Conservation (phyloP, 2,113 vertebrate genomes). For the Chamaetylas fuelleborni region DNA sequence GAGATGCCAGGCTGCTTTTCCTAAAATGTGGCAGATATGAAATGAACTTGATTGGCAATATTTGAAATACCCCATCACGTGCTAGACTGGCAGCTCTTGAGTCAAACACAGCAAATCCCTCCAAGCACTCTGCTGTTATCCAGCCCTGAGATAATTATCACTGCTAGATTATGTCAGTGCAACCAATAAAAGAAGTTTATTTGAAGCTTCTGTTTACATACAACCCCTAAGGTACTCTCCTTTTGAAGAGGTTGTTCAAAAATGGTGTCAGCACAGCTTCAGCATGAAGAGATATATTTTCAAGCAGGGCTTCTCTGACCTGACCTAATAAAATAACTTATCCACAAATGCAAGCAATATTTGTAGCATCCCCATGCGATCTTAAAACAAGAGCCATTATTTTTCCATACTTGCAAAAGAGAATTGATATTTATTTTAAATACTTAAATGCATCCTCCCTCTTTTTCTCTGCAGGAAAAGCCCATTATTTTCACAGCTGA, state of each 20-base stretch:
- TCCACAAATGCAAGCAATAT: neutral
- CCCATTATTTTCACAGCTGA: constrained; percentile 71
- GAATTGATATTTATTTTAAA: constrained; percentile 65
- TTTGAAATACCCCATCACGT: neutral
- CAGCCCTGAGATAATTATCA: neutral
- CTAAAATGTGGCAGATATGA: neutral
- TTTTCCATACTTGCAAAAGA: constrained; percentile 25
- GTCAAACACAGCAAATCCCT: neutral
- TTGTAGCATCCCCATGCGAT: neutral
- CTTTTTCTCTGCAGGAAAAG: constrained; percentile 46
- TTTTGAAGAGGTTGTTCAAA: neutral
- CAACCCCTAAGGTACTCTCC: neutral
- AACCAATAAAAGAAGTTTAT: neutral
- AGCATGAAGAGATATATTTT: neutral
- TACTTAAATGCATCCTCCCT: neutral
- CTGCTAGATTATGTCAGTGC: neutral
- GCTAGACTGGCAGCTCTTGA: neutral
- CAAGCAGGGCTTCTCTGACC: neutral
- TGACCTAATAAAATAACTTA: constrained; percentile 20
- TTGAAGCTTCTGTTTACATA: neutral
- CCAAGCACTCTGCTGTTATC: neutral
- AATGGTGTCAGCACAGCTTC: neutral
- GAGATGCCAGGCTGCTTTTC: neutral
- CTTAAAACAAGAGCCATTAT: neutral
- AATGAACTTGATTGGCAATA: neutral